Conservation (phyloP, 2,888 invertebrate species). For the Cheilosia scutellata region DNA sequence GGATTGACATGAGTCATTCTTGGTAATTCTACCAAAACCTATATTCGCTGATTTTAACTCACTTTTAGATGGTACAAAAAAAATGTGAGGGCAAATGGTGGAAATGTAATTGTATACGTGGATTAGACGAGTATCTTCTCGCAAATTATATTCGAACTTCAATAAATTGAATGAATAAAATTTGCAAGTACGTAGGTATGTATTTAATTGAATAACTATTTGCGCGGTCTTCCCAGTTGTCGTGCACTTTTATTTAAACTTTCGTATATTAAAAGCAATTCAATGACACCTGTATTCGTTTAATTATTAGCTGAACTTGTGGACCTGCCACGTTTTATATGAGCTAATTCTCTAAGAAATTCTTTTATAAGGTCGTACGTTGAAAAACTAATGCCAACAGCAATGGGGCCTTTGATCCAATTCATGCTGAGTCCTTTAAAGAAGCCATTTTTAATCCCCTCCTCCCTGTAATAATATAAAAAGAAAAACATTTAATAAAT, state of each 20-base stretch:
- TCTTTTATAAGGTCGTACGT: slow-evolving; percentile 93
- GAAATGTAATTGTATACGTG: no score
- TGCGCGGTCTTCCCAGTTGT: neutral
- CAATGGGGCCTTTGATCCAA: slow-evolving; percentile 97
- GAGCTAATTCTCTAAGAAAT: slow-evolving; percentile 85
- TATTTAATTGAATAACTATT: slow-evolving; percentile 29
- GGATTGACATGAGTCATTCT: neutral
- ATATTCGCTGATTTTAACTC: neutral
- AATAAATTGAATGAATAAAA: neutral
- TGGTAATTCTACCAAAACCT: neutral
- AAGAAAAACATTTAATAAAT: neutral
- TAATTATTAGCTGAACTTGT: slow-evolving; percentile 19
- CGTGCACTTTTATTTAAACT: slow-evolving; percentile 31
- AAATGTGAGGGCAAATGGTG: no score
- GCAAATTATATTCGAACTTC: slow-evolving; percentile 5
- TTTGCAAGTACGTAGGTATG: slow-evolving; percentile 15
- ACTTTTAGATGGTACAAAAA: neutral
- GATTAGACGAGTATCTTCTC: no score
- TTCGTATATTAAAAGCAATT: slow-evolving; percentile 30
- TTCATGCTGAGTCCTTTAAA: slow-evolving; percentile 99
- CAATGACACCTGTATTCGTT: slow-evolving; percentile 1
- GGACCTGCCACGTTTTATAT: slow-evolving; percentile 81
- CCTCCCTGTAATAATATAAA: slow-evolving; percentile 86
- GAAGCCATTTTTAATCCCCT: slow-evolving; percentile 95
- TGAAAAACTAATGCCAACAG: slow-evolving; percentile 97